These are phyloP conservation scores for Streptopelia turtur DNA, from an alignment of 2,797 vertebrate genomes.

Conservation along the genomic window DNA sequence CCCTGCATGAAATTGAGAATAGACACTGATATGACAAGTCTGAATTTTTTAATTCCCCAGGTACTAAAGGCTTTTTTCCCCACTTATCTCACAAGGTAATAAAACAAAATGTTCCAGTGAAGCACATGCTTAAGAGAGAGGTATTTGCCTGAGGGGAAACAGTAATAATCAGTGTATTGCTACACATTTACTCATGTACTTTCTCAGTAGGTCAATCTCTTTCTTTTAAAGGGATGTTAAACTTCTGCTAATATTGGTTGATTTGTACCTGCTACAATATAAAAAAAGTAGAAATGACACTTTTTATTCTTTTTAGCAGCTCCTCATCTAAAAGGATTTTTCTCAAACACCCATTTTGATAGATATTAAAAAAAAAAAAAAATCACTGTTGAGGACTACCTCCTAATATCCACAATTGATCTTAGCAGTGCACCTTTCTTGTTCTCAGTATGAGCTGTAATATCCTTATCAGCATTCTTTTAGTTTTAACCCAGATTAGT, in stretches of 20 bases:
- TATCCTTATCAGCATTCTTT: constrained; percentile 88
- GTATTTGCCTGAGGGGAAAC: constrained; percentile 97
- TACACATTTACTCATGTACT: constrained; percentile 89
- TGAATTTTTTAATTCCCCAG: constrained; percentile 94
- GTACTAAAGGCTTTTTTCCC: constrained; percentile 85
- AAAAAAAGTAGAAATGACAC: constrained; percentile 56
- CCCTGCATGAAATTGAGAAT: constrained; percentile 91
- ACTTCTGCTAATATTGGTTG: constrained; percentile 86
- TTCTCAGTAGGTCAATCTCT: constrained; percentile 89
- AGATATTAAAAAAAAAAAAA: constrained; percentile 71
- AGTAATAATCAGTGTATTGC: constrained; percentile 90
- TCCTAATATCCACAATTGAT: constrained; percentile 86
- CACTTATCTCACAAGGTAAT: constrained; percentile 95
- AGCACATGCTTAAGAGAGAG: constrained; percentile 90
- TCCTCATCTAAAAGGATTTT: constrained; percentile 76
- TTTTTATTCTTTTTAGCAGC: constrained; percentile 62
- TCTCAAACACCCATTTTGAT: constrained; percentile 77
- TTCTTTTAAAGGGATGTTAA: constrained; percentile 88
- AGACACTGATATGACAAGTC: constrained; percentile 90
- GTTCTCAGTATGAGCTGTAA: constrained; percentile 83
- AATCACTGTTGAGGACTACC: constrained; percentile 78
- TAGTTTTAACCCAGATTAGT: constrained; percentile 86
- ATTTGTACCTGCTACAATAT: constrained; percentile 76
- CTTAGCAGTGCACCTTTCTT: constrained; percentile 80
- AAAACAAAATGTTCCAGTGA: constrained; percentile 94